Evolutionary conservation across 2,113 vertebrate species (phyloP), one percentile per base, ranked within the genome.

Genomic region (Dipodomys merriami): DNA sequence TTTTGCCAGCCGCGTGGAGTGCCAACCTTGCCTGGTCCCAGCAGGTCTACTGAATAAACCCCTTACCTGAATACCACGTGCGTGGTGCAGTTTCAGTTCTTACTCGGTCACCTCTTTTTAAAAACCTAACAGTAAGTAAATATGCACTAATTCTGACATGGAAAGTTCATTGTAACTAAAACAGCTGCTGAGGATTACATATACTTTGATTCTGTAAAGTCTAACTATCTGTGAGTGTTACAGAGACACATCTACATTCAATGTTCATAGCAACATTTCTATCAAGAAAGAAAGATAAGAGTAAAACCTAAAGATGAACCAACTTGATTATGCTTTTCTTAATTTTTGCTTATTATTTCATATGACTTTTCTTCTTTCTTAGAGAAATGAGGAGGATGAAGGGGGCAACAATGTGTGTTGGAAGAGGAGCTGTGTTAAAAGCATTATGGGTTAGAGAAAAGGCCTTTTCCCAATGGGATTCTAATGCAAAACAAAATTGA

Each of bases 401-500:
- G 76, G 68, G 67, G 13, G 25, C 9, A 77, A 91, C 95, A 49
- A 39, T 33, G 39, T 93, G 83, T 74, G 80, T 82, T 94, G 33
- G 60, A 91, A 82, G 68, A 67, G 57, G 79, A 95, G 68, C 35
- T 86, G 29, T 93, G 16, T 83, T 72, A 82, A 84, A 92, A 91
- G 11, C 25, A 82, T 49, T 72, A 74, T 85, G 57, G 62, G 71
- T n/a, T n/a, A 29, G 27, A 91, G 65, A 5, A 57, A 79, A 96
- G 73, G 44, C 65, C 30, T 35, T 67, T 93, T 80, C 80, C 60
- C 76, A 69, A 18, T 60, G 64, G 35, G 64, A 53, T 81, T 93
- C 20, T 57, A 77, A 35, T 86, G 39, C 71, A 91, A 93, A 95
- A 90, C 44, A 90, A 88, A 83, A 88, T 27, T 87, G 77, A 93